phyloP scores from a whole-genome alignment of 2,113 vertebrate genomes.

The Salvelinus fontinalis region DNA sequence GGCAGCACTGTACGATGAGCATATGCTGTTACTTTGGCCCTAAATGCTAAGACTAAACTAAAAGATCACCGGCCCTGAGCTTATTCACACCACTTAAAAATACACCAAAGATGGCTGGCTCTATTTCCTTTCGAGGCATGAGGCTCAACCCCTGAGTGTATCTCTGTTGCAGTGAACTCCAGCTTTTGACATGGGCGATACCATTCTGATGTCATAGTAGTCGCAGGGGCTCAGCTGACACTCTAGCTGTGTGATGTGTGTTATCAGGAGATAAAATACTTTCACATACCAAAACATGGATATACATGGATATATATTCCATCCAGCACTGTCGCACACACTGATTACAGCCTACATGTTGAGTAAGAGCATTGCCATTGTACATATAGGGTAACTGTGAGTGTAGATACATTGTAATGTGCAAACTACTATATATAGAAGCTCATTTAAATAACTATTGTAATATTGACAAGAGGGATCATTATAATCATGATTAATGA shows the following conservation, averaged over 20 bases:
- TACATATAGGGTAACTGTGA: neutral
- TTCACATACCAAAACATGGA: neutral
- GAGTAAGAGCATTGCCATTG: neutral
- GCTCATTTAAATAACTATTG: too few relatives aligned
- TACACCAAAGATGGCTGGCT: neutral
- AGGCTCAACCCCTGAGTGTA: neutral
- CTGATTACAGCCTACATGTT: neutral
- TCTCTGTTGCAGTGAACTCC: neutral
- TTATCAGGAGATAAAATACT: neutral
- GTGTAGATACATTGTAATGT: too few relatives aligned
- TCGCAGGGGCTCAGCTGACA: conserved; percentile 46
- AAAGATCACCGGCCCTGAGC: neutral
- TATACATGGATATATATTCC: neutral
- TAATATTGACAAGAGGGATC: too few relatives aligned
- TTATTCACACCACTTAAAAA: neutral
- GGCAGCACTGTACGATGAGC: neutral
- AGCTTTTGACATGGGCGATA: neutral
- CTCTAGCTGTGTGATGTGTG: neutral
- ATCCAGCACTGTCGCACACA: conserved; percentile 1
- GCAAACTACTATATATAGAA: too few relatives aligned
- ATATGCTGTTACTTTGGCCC: neutral
- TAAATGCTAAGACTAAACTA: neutral
- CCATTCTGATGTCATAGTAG: conserved; percentile 2
- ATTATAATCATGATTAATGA: too few relatives aligned
- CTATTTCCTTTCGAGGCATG: neutral